Conservation (phyloP, 2,888 invertebrate species). For the Trichopoda pennipes region DNA sequence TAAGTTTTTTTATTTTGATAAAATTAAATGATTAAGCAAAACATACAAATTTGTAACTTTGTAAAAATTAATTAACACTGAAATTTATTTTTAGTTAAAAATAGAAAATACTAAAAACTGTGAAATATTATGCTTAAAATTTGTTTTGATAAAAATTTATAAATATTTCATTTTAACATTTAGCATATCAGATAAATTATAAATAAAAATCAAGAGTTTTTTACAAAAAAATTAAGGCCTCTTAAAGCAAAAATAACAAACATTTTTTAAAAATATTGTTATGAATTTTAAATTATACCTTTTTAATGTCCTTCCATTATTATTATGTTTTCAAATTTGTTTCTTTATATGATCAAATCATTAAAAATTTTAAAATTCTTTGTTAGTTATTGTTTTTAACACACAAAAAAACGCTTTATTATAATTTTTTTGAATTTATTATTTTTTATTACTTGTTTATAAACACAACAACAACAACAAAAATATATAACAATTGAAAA, state of each 20-base stretch:
- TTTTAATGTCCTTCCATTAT: conserved; percentile 52
- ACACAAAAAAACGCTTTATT: conserved; percentile 45
- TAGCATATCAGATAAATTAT: conserved; percentile 56
- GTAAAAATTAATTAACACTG: conserved; percentile 37
- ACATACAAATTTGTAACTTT: conserved; percentile 42
- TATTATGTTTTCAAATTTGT: conserved; percentile 33
- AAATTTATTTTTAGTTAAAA: conserved; percentile 2
- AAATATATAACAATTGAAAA: conserved; percentile 61
- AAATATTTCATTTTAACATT: conserved; percentile 46
- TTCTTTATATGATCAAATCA: conserved; percentile 60
- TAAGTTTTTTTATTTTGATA: conserved; percentile 52
- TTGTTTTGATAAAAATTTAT: conserved; percentile 11
- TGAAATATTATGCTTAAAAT: conserved; percentile 25
- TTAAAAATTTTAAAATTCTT: conserved; percentile 16
- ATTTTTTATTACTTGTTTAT: conserved; percentile 48
- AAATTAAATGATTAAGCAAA: conserved; percentile 61
- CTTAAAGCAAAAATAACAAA: conserved; percentile 53
- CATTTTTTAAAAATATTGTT: conserved; percentile 34
- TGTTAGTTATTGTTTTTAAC: conserved; percentile 59
- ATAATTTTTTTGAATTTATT: conserved; percentile 48
- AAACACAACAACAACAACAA: conserved; percentile 37
- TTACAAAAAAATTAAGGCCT: conserved; percentile 53
- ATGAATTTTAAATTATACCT: conserved; percentile 27
- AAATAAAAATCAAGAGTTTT: conserved; percentile 13
- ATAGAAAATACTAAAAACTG: not conserved